Evolutionary conservation across 2,888 invertebrate species (phyloP).

Genomic region (Habrosyne pyritoides): DNA sequence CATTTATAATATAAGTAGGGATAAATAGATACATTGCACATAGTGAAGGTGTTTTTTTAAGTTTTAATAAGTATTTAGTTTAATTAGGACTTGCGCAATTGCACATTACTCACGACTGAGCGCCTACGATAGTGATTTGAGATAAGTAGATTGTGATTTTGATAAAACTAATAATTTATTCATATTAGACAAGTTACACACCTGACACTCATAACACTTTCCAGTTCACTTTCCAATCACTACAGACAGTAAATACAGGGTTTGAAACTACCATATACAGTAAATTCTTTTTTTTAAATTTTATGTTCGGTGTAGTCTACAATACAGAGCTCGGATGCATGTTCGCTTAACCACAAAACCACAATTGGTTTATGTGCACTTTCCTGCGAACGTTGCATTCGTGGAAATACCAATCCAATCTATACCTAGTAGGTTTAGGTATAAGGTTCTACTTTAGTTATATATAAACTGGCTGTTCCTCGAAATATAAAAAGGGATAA

Average conservation of each 20-base stretch:
- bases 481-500: no score
- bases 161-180: background rate
- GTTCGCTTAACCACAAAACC: background rate
- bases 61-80: background rate
- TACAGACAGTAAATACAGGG: background rate
- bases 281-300: background rate
- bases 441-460: no score
- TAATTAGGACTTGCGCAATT: background rate
- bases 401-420: background rate
- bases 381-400: background rate
- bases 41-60: no score
- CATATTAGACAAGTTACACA: background rate
- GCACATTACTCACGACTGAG: background rate
- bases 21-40: no score
- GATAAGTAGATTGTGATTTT: background rate
- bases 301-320: background rate
- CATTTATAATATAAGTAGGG: no score
- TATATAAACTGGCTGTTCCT: no score
- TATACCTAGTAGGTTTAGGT: background rate
- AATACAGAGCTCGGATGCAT: background rate
- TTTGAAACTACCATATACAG: background rate
- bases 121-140: background rate
- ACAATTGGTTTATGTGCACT: background rate
- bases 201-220: background rate
- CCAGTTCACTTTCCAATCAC: background rate